Base-by-base conservation (phyloP, 2,797 vertebrate species). In the Sebastes cheni region DNA sequence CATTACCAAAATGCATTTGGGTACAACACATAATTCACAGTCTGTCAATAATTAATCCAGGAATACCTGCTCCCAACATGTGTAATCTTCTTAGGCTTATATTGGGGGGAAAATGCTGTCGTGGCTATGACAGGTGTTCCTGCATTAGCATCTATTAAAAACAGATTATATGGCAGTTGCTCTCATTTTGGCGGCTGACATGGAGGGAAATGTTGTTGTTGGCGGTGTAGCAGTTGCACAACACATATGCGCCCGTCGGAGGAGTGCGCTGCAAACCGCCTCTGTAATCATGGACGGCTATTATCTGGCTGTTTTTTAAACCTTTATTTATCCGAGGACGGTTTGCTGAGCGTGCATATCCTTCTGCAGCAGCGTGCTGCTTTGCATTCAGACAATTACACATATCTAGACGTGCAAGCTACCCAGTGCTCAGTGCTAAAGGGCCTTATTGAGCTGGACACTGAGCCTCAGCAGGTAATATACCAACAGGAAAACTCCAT, bases 41-140 rank as follows among this genome's bases (percentile, higher is more conserved):
- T 95, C 83, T 86, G 91, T 91, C 90, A 85, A 89, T 90, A 97
- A 96, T 97, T 96, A 96, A 96, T 97, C 95, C 95, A 96, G 96
- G 96, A 96, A 93, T 98, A 98, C 97, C 97, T 98, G 96, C 97
- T 97, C 97, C 96, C 97, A 97, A 97, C 96, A 97, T 95, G 95
- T 96, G 95, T 97, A 98, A 98, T 98, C 97, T 97, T 90, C 85
- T 97, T 97, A 96, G 89, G 96, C 95, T 97, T 96, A 97, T 96
- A 96, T 96, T 95, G 96, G 95, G 95, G 78, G 96, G 92, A 82
- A 94, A 94, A 93, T 89, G 95, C 96, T 94, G 95, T 90, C 90
- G 95, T 95, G 93, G 96, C 96, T 88, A 92, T 97, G 97, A 98
- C 97, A 97, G 97, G 97, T 97, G 97, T 96, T 97, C 95, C 95